Evolutionary conservation across 2,797 vertebrate genomes (phyloP).

Genomic region (Euphonia xanthogaster): DNA sequence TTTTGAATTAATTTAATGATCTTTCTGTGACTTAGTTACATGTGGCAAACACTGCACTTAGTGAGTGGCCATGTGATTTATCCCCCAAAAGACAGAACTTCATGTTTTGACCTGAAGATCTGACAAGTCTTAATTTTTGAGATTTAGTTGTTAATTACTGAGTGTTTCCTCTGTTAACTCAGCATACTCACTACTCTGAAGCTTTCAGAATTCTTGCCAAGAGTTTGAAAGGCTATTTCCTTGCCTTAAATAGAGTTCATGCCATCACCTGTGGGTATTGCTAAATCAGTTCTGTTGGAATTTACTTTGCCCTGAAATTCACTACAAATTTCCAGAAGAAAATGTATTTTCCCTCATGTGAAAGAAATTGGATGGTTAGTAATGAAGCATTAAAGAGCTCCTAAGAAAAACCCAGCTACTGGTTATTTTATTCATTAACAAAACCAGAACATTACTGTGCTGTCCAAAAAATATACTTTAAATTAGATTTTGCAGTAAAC

Average conservation of each 20-base stretch:
- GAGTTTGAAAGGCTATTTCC: conserved; percentile 1
- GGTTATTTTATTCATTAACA: background rate
- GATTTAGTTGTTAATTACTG: background rate
- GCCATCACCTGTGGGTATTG: conserved; percentile 10
- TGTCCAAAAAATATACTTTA: background rate
- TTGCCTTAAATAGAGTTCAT: background rate
- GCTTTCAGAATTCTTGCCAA: background rate
- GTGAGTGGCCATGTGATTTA: background rate
- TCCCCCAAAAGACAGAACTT: background rate
- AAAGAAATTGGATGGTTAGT: conserved; percentile 8
- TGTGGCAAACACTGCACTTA: background rate
- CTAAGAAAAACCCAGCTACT: background rate
- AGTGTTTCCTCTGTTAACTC: background rate
- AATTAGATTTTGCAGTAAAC: background rate
- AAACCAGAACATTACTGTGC: background rate
- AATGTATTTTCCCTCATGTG: background rate
- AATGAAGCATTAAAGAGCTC: background rate
- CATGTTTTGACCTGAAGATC: background rate
- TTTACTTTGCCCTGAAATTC: background rate
- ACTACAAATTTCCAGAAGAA: background rate
- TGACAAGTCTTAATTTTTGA: background rate
- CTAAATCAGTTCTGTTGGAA: conserved; percentile 15
- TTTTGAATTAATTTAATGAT: background rate
- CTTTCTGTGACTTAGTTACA: background rate
- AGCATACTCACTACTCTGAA: background rate